Evolutionary conservation across 92 coral and sea anemone species (phyloP).

Genomic region (Zoanthus solanderi): DNA sequence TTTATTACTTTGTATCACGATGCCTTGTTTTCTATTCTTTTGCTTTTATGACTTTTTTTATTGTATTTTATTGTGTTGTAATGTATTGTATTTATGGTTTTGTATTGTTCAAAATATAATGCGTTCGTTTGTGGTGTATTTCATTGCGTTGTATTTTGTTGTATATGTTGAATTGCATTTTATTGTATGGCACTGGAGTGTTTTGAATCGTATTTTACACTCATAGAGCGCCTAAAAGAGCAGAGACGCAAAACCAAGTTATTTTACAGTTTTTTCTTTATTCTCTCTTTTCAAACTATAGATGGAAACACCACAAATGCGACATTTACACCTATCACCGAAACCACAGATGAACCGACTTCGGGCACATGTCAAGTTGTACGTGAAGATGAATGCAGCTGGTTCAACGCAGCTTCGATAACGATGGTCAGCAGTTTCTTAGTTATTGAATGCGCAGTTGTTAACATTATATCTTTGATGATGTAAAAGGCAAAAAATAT

Average conservation of each 20-base stretch:
- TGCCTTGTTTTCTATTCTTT: too few relatives aligned
- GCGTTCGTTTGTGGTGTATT: too few relatives aligned
- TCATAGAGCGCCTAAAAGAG: too few relatives aligned
- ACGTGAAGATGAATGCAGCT: slow-evolving; percentile 40
- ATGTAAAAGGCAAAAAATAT: neutral
- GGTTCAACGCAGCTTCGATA: slow-evolving; percentile 23
- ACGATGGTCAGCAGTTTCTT: neutral
- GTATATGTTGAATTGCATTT: too few relatives aligned
- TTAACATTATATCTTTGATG: neutral
- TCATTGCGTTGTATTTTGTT: too few relatives aligned
- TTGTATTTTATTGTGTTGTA: too few relatives aligned
- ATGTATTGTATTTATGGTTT: too few relatives aligned
- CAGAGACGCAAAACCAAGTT: neutral
- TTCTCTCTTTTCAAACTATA: neutral
- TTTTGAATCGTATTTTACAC: too few relatives aligned
- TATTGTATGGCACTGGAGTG: too few relatives aligned
- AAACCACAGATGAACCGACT: neutral
- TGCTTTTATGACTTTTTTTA: too few relatives aligned
- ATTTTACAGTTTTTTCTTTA: neutral
- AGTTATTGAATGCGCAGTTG: slow-evolving; percentile 4
- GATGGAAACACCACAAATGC: slow-evolving; percentile 12
- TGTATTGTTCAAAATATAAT: too few relatives aligned
- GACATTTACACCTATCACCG: neutral
- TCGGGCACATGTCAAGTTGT: neutral
- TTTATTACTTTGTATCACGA: too few relatives aligned